A percentile compares a stretch with the other conserved stretches of the same genome.
Conservation (phyloP, 2,888 invertebrate genomes). For the Azorinus chamasolen region DNA sequence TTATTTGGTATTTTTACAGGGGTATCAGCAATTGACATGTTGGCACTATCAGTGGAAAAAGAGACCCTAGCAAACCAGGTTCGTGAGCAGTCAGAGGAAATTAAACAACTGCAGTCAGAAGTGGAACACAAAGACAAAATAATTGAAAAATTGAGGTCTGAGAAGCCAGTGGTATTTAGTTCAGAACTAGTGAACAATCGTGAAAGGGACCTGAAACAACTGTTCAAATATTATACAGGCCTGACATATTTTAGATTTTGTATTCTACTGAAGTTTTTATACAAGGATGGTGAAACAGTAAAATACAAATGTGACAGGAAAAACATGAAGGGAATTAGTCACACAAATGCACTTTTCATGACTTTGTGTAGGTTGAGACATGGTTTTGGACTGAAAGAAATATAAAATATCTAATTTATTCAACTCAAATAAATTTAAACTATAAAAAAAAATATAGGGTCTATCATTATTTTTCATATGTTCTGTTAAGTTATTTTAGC, state of each 20-base stretch:
- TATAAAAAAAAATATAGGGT: too few species aligned
- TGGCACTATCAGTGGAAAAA: conserved; percentile 1
- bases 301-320: conserved; percentile 3
- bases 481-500: too few species aligned
- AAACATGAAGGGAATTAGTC: conserved; percentile 1
- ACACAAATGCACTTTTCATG: conserved; percentile 15
- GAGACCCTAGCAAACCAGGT: background rate
- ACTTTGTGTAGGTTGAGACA: conserved; percentile 10
- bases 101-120: background rate
- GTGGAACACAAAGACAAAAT: background rate
- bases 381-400: conserved; percentile 30
- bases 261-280: conserved; percentile 5
- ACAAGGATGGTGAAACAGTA: background rate
- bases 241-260: conserved; percentile 11
- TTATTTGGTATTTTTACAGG: conserved; percentile 17
- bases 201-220: conserved; percentile 1
- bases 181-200: background rate
- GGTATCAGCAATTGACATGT: conserved; percentile 25
- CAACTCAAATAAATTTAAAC: too few species aligned
- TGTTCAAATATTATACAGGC: conserved; percentile 14
- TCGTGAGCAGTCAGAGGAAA: background rate
- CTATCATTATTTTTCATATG: too few species aligned
- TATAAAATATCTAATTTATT: too few species aligned
- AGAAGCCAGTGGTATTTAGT: background rate
- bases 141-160: too few species aligned